Evolutionary conservation across 1,140 invertebrate species (phyloP), one percentile per base, ranked within the genome.

Genomic region (Drosophila orosa): DNA sequence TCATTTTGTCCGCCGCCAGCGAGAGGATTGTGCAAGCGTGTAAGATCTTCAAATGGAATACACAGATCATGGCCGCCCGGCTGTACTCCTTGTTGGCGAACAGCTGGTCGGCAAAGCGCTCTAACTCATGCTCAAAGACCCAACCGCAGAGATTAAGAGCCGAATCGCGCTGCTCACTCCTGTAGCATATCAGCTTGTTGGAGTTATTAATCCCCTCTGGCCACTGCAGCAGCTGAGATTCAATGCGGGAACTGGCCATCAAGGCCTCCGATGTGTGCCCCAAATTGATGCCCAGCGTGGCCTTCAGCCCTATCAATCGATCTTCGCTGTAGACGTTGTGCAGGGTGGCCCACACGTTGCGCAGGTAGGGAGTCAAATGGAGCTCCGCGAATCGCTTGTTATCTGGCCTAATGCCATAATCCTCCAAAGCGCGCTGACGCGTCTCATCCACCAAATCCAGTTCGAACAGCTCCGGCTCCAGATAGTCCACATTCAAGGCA

Each of bases 141-240:
- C 97, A 98, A 15, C 97, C 97, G 93, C 97, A 98, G 47, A 98
- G 92, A 82, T 96, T 95, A 48, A 98, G 92, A 1, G 96, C 96
- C 90, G 95, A 95, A 62, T 96, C 95, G 62, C 97, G 93, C 81
- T 97, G 96, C 59, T 95, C 93, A 62, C 95, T 96, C 76, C 96
- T 52, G 47, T 92, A 90, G 45, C 80, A 83, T 24, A 91, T 47
- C 0, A 90, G 56, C 31, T 90, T 83, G 42, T 78, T 91, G n/a
- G 86, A 90, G 81, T 85, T 87, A 58, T 89, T 92, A 63, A 91
- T 92, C 42, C 81, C 85, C 50, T 92, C 91, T 31, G 91, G 90
- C 91, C 90, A 92, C 50, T 86, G 91, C 0, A 92, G 68, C 42
- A 82, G 54, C 58, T 80, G 89, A 13, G 90, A 80, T 59, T 92